Conservation (phyloP, 2,888 invertebrate species). For the Zygothrica quintamaculata region DNA sequence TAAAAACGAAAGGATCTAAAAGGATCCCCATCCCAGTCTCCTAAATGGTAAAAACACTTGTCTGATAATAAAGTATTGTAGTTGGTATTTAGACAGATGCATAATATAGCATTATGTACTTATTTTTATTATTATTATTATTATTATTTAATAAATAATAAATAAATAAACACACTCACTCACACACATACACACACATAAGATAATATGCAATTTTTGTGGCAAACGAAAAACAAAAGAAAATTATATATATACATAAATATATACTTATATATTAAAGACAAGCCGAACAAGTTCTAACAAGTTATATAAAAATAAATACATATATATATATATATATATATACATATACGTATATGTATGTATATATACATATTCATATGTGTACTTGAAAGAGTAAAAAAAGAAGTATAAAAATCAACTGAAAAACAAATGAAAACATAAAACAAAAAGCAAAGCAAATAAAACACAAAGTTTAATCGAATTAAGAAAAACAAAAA, state of each 20-base stretch:
- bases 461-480: slow-evolving; percentile 65
- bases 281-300: slow-evolving; percentile 42
- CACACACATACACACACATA: slow-evolving; percentile 5
- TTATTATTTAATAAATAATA: slow-evolving; percentile 40
- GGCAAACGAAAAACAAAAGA: slow-evolving; percentile 37
- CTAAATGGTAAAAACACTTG: slow-evolving; percentile 41
- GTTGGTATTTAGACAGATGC: slow-evolving; percentile 64
- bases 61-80: slow-evolving; percentile 78
- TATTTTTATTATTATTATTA: slow-evolving; percentile 28
- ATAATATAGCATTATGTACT: slow-evolving; percentile 49
- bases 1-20: slow-evolving; percentile 18
- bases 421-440: slow-evolving; percentile 17
- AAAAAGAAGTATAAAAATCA: slow-evolving; percentile 46
- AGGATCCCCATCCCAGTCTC: slow-evolving; percentile 10
- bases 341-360: slow-evolving; percentile 30
- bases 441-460: slow-evolving; percentile 30
- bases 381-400: slow-evolving; percentile 72
- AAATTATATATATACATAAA: slow-evolving; percentile 19
- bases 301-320: slow-evolving; percentile 28
- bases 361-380: slow-evolving; percentile 55
- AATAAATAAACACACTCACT: slow-evolving; percentile 31
- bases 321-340: slow-evolving; percentile 37
- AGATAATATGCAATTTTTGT: slow-evolving; percentile 33
- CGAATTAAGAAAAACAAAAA: slow-evolving; percentile 76
- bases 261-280: slow-evolving; percentile 51